These are phyloP conservation scores for Campoplex nolae DNA, from an alignment of 2,888 invertebrate genomes.

Conservation along the genomic window DNA sequence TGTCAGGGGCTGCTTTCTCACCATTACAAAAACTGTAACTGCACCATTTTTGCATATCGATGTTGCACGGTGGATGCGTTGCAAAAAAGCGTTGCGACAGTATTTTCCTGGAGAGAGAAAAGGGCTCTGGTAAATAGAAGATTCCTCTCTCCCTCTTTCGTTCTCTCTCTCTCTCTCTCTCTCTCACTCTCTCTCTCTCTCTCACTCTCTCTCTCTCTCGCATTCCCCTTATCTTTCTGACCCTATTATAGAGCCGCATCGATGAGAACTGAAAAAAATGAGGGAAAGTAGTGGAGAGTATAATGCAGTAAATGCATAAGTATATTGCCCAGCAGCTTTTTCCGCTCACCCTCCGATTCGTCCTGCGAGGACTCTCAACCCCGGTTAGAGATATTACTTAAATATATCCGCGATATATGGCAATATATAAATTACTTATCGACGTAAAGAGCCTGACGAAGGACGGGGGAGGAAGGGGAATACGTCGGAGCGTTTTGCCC, in stretches of 20 bases:
- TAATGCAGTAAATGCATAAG: conserved; percentile 36
- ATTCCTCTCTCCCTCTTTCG: neutral
- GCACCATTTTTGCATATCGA: conserved; percentile 8
- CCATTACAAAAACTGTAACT: conserved; percentile 22
- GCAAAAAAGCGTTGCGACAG: neutral
- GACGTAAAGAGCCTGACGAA: conserved; percentile 71
- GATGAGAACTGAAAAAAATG: conserved; percentile 28
- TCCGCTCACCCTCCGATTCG: conserved; percentile 14
- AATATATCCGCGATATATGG: conserved; percentile 76
- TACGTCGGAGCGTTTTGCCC: conserved; percentile 58
- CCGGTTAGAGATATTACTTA: conserved; percentile 71
- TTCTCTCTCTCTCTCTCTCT: neutral
- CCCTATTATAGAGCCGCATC: neutral
- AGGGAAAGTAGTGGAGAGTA: conserved; percentile 44
- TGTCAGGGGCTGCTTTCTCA: conserved; percentile 27
- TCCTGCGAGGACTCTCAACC: neutral
- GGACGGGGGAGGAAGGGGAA: conserved; percentile 53
- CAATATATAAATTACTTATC: conserved; percentile 78
- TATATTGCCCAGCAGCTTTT: neutral
- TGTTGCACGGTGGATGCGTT: conserved; percentile 21
- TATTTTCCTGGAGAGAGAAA: conserved; percentile 10
- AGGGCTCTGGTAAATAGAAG: neutral
- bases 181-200: neutral
- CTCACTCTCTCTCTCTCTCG: conserved; percentile 1
- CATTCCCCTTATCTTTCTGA: neutral